Evolutionary conservation across 2,113 vertebrate genomes (phyloP).

Genomic region (Loxodonta africana): DNA sequence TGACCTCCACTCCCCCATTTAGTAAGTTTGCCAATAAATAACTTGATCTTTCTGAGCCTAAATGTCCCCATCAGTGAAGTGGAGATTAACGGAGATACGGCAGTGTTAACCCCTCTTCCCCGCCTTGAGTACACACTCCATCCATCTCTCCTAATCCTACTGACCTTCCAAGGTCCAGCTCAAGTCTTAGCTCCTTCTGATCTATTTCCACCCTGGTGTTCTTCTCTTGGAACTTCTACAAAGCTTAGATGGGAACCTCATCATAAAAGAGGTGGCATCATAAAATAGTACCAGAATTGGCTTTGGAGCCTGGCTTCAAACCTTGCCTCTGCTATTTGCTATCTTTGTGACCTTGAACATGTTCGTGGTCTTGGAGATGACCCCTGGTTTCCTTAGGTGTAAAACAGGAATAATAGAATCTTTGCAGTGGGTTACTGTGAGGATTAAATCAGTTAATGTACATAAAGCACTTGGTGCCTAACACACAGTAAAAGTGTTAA

Average conservation of each 20-base stretch:
- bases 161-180: not conserved
- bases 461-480: not conserved
- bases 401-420: not conserved
- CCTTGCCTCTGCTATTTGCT: not conserved
- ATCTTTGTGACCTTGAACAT: not conserved
- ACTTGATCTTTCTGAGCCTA: not conserved
- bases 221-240: not conserved
- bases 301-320: not conserved
- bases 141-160: not conserved
- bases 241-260: not conserved
- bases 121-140: not conserved
- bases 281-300: not conserved
- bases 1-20: not conserved
- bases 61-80: not conserved
- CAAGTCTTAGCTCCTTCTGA: not conserved
- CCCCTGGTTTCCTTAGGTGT: not conserved
- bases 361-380: not conserved
- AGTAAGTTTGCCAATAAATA: not conserved
- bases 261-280: not conserved
- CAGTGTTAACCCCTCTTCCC: not conserved
- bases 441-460: not conserved
- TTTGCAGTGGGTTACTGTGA: not conserved
- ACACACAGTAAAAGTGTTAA: not conserved
- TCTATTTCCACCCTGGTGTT: not conserved
- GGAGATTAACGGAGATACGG: not conserved